Percentiles rank a stretch among this genome's conserved stretches.
These are phyloP conservation scores for Elmis aenea DNA, from an alignment of 2,888 invertebrate genomes.

Conservation along the genomic window DNA sequence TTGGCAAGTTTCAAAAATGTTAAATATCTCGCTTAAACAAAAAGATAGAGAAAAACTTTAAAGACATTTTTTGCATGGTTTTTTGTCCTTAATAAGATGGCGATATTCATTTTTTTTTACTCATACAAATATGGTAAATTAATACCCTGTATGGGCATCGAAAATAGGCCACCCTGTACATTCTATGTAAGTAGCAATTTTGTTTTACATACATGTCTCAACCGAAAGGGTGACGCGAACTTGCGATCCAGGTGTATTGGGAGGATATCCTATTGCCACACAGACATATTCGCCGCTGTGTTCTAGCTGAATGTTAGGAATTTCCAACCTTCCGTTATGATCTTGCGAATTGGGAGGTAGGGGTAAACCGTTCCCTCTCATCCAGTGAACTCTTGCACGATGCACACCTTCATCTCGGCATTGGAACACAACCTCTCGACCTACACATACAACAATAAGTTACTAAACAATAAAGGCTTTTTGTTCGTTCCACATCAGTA, in stretches of 20 bases:
- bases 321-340: constrained; percentile 75
- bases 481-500: no score
- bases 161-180: no score
- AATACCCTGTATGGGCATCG: no score
- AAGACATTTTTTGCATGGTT: no score
- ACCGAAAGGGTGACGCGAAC: constrained; percentile 68
- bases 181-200: background rate
- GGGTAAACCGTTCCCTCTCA: constrained; percentile 63
- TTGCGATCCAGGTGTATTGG: constrained; percentile 59
- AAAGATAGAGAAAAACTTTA: no score
- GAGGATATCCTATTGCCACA: constrained; percentile 65
- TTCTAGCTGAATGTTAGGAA: constrained; percentile 69
- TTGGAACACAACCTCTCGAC: constrained; percentile 87
- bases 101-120: no score
- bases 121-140: no score
- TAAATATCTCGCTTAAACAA: no score
- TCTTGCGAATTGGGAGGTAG: constrained; percentile 75
- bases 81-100: no score
- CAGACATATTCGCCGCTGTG: constrained; percentile 83
- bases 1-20: no score
- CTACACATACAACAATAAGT: constrained; percentile 37
- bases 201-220: constrained; percentile 71
- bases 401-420: constrained; percentile 86
- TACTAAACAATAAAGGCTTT: constrained; percentile 1
- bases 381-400: constrained; percentile 72